Percentiles rank a stretch among this genome's conserved stretches.
Conservation (phyloP, 1,140 invertebrate species). For the Ostrea edulis region DNA sequence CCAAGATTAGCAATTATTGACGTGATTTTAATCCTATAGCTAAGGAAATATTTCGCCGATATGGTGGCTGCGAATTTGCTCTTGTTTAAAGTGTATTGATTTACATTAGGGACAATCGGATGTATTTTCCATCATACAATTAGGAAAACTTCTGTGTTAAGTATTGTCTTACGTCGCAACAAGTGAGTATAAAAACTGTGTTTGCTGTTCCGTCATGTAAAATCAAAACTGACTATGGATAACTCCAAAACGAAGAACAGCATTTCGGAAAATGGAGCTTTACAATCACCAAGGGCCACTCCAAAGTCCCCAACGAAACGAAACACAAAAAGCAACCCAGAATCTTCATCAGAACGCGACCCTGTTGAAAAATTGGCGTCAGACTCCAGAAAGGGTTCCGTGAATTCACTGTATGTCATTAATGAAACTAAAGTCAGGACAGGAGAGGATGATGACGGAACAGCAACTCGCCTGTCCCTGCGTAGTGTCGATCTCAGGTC, state of each 20-base stretch:
- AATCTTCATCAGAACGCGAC: not conserved
- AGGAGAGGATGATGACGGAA: not conserved
- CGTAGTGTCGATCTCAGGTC: not conserved
- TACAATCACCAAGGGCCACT: not conserved
- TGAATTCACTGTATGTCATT: not conserved
- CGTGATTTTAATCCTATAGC: not conserved
- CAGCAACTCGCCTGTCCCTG: not conserved
- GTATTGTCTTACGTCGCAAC: not conserved
- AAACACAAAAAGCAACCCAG: not conserved
- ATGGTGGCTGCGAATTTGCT: not conserved
- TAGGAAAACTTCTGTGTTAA: not conserved
- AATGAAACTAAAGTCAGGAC: not conserved
- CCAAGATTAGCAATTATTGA: slow-evolving; percentile 10
- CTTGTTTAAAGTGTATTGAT: not conserved
- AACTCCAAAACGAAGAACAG: not conserved
- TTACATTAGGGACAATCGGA: not conserved
- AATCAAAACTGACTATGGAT: not conserved
- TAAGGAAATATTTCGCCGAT: slow-evolving; percentile 19
- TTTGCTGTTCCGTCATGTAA: not conserved
- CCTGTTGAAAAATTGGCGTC: not conserved
- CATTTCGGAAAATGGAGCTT: not conserved
- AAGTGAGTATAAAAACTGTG: not conserved
- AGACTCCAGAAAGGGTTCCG: not conserved
- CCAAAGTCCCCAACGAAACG: not conserved
- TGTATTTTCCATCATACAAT: not conserved